A percentile compares a stretch with the other conserved stretches of the same genome.
These are phyloP conservation scores for Lophura swinhoii DNA, from an alignment of 2,797 vertebrate genomes.

Conservation along the genomic window DNA sequence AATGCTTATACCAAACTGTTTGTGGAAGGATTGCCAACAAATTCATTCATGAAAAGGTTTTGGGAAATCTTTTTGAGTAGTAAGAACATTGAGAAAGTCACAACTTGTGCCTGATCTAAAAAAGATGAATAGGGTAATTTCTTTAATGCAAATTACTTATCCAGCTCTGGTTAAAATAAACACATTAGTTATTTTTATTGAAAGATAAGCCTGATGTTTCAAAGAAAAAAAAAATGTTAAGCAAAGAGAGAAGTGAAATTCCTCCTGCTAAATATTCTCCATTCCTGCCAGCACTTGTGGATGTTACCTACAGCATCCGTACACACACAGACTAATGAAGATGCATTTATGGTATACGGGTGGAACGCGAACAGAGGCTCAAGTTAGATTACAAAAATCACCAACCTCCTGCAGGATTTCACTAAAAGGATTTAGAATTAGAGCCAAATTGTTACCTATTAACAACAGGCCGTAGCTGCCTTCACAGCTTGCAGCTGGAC, in stretches of 20 bases:
- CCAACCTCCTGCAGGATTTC: conserved; percentile 1
- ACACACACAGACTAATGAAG: neutral
- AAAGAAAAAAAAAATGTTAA: conserved; percentile 42
- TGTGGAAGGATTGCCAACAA: neutral
- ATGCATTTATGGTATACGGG: neutral
- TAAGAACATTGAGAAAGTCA: conserved; percentile 59
- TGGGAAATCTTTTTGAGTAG: conserved; percentile 40
- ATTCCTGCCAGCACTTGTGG: neutral
- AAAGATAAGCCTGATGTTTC: conserved; percentile 24
- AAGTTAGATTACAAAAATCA: neutral
- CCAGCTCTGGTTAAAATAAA: conserved; percentile 55
- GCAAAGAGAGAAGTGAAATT: conserved; percentile 44
- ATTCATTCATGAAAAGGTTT: conserved; percentile 54
- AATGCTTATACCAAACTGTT: neutral
- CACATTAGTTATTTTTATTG: conserved; percentile 62
- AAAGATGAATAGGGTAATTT: conserved; percentile 66
- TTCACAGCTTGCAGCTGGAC: neutral
- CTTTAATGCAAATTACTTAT: conserved; percentile 67
- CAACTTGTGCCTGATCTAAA: conserved; percentile 52
- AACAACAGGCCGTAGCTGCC: neutral
- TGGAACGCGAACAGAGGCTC: neutral
- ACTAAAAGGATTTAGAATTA: conserved; percentile 6
- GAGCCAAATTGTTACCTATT: conserved; percentile 22
- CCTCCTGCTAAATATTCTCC: conserved; percentile 28
- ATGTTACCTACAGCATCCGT: neutral